Base-by-base conservation (phyloP, 1,140 invertebrate genomes). In the Lepidurus packardi region DNA sequence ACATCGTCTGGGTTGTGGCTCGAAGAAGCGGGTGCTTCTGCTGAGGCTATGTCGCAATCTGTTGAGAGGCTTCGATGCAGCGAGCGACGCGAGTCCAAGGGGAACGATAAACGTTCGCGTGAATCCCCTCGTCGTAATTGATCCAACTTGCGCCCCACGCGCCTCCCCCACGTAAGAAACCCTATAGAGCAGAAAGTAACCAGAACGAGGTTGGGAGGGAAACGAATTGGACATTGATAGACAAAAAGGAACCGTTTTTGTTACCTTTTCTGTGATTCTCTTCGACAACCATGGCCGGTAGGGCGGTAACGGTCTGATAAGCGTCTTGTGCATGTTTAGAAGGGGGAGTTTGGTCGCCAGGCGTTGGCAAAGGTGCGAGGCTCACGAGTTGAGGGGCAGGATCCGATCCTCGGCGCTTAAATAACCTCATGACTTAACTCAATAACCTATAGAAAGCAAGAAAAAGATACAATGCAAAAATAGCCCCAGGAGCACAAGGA, bases 91-190 rank as follows among this genome's bases (percentile, higher is more conserved):
- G 82, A 78, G 80, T 83, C 74, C 81, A 79, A 81, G 84, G 82
- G 44, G 80, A 76, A 9, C n/a, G 65, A 42, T 73, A 73, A 53
- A 21, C 78, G 75, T 73, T 80, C 89, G 81, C 90, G 90, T 77
- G 87, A 86, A 78, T 91, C 90, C 43, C 88, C 86, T 81, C 90
- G 88, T 79, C 91, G 89, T 79, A 93, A 86, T 80, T 92, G 89
- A 82, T 93, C 92, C 82, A 93, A 86, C 83, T 92, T 93, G 81
- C 90, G 90, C 79, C 92, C 91, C 90, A 93, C 92, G 76, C 89
- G 87, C 77, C 91, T 89, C 82, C 92, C 91, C 92, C 92, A 93
- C 79, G 92, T 92, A 78, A 90, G 88, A 80, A 92, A 88, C 81
- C 91, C 91, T 92, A 87, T 76, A 87, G 75, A 43, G 21, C 13